Evolutionary conservation across 1,140 invertebrate species (phyloP), one percentile per base, ranked within the genome.

Genomic region (Brachionus rubens): DNA sequence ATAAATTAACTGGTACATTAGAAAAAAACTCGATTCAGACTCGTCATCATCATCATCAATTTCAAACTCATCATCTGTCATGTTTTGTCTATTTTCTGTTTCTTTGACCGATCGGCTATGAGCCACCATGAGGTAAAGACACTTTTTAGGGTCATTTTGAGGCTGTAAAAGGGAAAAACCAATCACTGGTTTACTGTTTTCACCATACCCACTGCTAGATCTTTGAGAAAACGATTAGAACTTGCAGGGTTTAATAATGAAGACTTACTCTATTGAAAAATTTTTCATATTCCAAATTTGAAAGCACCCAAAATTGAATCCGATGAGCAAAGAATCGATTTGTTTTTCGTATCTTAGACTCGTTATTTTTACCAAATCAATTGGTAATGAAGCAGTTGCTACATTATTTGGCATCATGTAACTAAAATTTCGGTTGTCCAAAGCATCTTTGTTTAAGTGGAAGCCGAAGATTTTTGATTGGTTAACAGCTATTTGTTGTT

Each of bases 291-390:
- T 72, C 68, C 68, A 72, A 19, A 72, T 52, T 50, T 72, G 68
- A 54, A 72, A 72, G 9, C 68, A 72, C 10, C 68, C 68, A 54
- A 72, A 72, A 33, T 72, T 72, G n/a, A 72, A 72, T 10, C 68
- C 68, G 40, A 72, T 30, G 12, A 72, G 21, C 24, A 72, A 21
- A 0, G 68, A 72, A 16, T 72, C 68, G 6, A 72, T 72, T 41
- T 50, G 46, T 28, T 24, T 50, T 54, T 72, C 68, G 5, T 72
- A 72, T 4, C 40, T 33, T 30, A 72, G 28, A 47, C 43, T 36
- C 16, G 68, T 72, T n/a, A 72, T 33, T 52, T 72, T 48, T 19
- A 72, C 68, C 26, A 50, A 54, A 12, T 72, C 68, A 21, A 33
- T 54, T 21, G 46, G 46, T 40, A 72, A 21, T 5, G 43, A 50